A percentile compares a stretch with the other conserved stretches of the same genome.
These are phyloP conservation scores for Alviniconcha strummeri DNA, from an alignment of 2,888 invertebrate species.

Conservation along the genomic window DNA sequence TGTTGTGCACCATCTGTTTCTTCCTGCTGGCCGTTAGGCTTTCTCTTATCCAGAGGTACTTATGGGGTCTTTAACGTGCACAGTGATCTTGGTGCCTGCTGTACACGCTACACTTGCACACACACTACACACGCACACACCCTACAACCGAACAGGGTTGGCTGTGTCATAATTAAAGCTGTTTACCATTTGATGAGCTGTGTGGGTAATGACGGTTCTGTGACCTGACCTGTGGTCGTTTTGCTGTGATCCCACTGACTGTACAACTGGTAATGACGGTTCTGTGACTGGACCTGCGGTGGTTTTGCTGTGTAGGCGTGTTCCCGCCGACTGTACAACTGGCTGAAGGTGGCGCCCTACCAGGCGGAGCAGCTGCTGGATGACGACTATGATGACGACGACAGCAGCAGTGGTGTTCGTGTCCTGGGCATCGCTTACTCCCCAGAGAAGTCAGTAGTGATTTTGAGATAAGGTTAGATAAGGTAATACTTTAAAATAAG, in stretches of 20 bases:
- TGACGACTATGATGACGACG: conserved; percentile 87
- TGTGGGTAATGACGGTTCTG: too few relatives aligned
- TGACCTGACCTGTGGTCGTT: too few relatives aligned
- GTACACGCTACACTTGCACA: background rate
- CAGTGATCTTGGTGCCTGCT: background rate
- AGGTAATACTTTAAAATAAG: too few relatives aligned
- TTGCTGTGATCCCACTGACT: too few relatives aligned
- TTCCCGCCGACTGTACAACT: conserved; percentile 89
- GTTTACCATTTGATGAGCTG: too few relatives aligned
- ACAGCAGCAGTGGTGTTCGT: conserved; percentile 86
- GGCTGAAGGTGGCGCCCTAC: conserved; percentile 93
- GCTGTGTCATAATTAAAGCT: too few relatives aligned
- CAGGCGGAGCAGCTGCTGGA: conserved; percentile 82
- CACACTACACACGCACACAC: background rate
- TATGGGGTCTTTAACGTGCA: conserved; percentile 59
- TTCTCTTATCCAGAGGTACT: too few relatives aligned
- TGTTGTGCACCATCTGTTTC: too few relatives aligned
- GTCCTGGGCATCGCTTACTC: conserved; percentile 89
- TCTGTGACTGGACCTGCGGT: too few relatives aligned
- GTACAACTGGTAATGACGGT: too few relatives aligned
- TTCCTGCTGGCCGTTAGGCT: too few relatives aligned
- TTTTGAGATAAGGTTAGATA: background rate
- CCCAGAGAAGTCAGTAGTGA: conserved; percentile 55
- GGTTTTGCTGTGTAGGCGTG: conserved; percentile 77
- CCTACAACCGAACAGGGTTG: too few relatives aligned